phyloP scores from a whole-genome alignment of 1,140 invertebrate species.

The Drosophila tsacasi region DNA sequence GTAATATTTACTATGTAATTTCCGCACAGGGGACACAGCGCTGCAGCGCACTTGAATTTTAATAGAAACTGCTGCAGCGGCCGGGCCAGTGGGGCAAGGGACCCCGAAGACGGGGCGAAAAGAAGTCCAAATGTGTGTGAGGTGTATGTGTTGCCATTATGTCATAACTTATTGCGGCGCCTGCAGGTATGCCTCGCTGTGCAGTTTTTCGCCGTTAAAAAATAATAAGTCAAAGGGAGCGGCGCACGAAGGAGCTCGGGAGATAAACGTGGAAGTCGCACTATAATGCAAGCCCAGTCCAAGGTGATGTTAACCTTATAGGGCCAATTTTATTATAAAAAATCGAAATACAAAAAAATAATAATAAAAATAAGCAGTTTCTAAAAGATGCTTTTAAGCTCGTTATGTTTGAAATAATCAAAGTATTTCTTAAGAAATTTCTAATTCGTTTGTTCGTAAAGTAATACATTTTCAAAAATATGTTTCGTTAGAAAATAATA shows the following conservation, averaged over 20 bases:
- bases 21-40: slow-evolving; percentile 33
- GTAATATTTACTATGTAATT: slow-evolving; percentile 65
- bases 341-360: no score
- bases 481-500: neutral
- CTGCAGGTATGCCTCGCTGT: slow-evolving; percentile 48
- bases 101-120: neutral
- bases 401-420: no score
- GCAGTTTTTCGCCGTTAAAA: slow-evolving; percentile 49
- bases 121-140: slow-evolving; percentile 1
- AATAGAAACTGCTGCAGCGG: slow-evolving; percentile 59
- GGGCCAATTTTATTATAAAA: neutral
- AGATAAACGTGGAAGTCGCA: neutral
- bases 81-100: neutral
- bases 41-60: slow-evolving; percentile 73
- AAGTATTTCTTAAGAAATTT: no score
- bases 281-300: neutral
- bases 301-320: slow-evolving; percentile 2
- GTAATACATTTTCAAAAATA: no score
- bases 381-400: no score
- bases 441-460: no score
- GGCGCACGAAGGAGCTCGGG: neutral
- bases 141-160: slow-evolving; percentile 44
- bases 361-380: no score
- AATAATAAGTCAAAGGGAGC: slow-evolving; percentile 56
- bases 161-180: slow-evolving; percentile 66